These are phyloP conservation scores for Rousettus madagascariensis DNA, from an alignment of 2,797 vertebrate genomes.

Conservation along the genomic window DNA sequence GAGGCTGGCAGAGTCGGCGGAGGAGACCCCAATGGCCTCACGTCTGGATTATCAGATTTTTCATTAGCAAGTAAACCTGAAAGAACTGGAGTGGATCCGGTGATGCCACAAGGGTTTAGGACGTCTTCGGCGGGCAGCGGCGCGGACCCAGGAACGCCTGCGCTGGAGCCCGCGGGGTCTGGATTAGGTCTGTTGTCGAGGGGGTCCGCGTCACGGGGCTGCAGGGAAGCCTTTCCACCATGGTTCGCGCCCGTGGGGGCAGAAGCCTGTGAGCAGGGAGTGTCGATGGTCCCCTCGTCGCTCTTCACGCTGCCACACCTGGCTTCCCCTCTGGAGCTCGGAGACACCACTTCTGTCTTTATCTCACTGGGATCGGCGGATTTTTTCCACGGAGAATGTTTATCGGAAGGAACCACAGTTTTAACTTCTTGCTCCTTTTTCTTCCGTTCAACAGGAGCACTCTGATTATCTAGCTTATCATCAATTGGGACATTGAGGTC, in stretches of 20 bases:
- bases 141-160: slow-evolving; percentile 79
- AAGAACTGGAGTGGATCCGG: slow-evolving; percentile 93
- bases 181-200: slow-evolving; percentile 73
- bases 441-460: slow-evolving; percentile 84
- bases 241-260: slow-evolving; percentile 84
- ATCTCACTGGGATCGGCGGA: slow-evolving; percentile 76
- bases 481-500: slow-evolving; percentile 96
- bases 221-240: slow-evolving; percentile 82
- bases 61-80: slow-evolving; percentile 94
- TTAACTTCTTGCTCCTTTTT: slow-evolving; percentile 75
- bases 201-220: slow-evolving; percentile 75
- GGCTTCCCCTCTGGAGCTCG: slow-evolving; percentile 82
- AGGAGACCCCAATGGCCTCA: slow-evolving; percentile 87
- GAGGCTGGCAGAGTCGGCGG: slow-evolving; percentile 85
- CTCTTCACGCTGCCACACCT: slow-evolving; percentile 84
- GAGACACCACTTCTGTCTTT: slow-evolving; percentile 86
- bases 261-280: slow-evolving; percentile 80
- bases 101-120: slow-evolving; percentile 82
- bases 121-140: slow-evolving; percentile 80
- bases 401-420: slow-evolving; percentile 53
- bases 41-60: slow-evolving; percentile 87
- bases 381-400: slow-evolving; percentile 80
- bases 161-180: slow-evolving; percentile 74
- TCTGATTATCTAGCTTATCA: slow-evolving; percentile 87
- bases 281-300: slow-evolving; percentile 70